Evolutionary conservation across 1,140 invertebrate genomes (phyloP), one percentile per base, ranked within the genome.

Genomic region (Bombyx mandarina): DNA sequence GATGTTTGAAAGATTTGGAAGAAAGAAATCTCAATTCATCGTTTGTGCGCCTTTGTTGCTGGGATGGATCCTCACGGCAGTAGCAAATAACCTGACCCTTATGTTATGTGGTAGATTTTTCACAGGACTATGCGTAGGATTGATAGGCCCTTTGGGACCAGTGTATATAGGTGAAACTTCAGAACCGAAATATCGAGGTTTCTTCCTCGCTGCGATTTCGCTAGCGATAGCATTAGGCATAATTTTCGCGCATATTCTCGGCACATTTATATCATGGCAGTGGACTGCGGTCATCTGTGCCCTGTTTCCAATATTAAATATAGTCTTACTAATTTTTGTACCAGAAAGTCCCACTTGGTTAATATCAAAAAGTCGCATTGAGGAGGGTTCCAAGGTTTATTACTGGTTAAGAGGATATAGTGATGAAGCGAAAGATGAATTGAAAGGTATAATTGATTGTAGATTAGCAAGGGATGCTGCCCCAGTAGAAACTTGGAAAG

Each of bases 271-370:
- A 0, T 69, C 85, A 45, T 93, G 92, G 92, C 81, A 89, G 66
- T 79, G 79, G 62, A 90, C 90, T 3, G 90, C 91, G 1, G 76
- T 88, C 0, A 78, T 92, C 3, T 89, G 88, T 65, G 84, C 82
- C 3, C 50, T 86, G 4, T 77, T 91, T 35, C 90, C 90, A 10
- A 67, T 91, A 12, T 8, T 90, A 10, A 77, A 84, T 44, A 86
- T 88, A 22, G 42, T 88, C 3, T 57, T 90, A 2, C 63, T 90
- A 45, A 73, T 78, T 18, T 86, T 91, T 12, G 82, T 91, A 2
- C 93, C 93, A 0, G 94, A 95, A 77, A 93, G 93, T 56, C 94
- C 94, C 1, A 88, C 90, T 1, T 95, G 93, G 92, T 75, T 93
- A 49, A 86, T 91, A 0, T 85, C 89, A 5, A 89, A 90, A 66